A percentile compares a stretch with the other conserved stretches of the same genome.
phyloP scores from a whole-genome alignment of 2,797 vertebrate genomes.

The Bucorvus abyssinicus region DNA sequence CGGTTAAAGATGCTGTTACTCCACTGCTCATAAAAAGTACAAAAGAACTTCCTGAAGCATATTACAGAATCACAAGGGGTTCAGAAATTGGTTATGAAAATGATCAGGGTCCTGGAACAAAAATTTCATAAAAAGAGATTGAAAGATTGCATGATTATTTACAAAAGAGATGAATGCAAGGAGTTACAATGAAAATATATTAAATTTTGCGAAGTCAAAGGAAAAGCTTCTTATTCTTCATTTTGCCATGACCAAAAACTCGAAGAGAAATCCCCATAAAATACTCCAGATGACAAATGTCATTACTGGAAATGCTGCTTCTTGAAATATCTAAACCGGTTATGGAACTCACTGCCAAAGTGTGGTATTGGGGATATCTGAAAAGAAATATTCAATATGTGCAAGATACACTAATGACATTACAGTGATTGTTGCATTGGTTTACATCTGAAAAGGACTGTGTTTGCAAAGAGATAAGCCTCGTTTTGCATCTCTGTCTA shows the following conservation, averaged over 20 bases:
- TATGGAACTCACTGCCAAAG: neutral
- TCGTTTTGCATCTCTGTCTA: neutral
- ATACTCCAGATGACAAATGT: neutral
- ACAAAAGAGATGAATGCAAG: neutral
- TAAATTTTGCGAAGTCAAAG: neutral
- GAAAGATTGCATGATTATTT: conserved; percentile 23
- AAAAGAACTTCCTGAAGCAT: neutral
- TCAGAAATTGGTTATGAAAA: conserved; percentile 25
- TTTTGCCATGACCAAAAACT: neutral
- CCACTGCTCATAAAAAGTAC: neutral
- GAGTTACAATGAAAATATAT: conserved; percentile 9
- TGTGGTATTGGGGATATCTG: neutral
- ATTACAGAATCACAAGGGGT: neutral
- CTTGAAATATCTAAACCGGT: neutral
- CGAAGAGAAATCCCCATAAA: neutral
- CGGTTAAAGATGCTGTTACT: neutral
- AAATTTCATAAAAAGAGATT: conserved; percentile 39
- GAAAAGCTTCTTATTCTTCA: neutral
- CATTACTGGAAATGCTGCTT: neutral
- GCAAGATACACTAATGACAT: neutral
- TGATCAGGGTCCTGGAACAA: neutral
- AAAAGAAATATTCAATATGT: neutral
- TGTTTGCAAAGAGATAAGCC: neutral
- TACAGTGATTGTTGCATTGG: neutral
- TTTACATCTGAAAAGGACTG: neutral